These are phyloP conservation scores for Pogonognathellus flavescens DNA, from an alignment of 1,140 invertebrate species.

Conservation along the genomic window DNA sequence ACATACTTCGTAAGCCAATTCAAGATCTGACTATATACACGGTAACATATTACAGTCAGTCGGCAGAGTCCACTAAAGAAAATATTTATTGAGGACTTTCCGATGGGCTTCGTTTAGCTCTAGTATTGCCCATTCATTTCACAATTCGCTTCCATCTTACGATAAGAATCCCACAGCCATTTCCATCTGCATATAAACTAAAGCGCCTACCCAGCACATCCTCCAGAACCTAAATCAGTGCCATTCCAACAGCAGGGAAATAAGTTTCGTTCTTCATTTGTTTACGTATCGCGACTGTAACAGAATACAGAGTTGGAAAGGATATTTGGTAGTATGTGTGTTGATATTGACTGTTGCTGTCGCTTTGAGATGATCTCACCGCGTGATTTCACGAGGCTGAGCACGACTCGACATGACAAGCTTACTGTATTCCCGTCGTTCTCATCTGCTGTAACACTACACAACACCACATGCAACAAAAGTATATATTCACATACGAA, in stretches of 20 bases:
- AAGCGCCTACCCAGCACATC: no score
- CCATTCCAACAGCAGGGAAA: not conserved
- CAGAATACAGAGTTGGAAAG: conserved; percentile 3
- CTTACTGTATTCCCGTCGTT: not conserved
- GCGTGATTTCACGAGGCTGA: not conserved
- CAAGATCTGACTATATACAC: not conserved
- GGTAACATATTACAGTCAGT: not conserved
- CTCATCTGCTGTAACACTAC: not conserved
- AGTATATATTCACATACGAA: not conserved
- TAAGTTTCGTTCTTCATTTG: conserved; percentile 30
- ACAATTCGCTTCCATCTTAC: not conserved
- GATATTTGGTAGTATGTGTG: not conserved
- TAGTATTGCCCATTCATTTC: not conserved
- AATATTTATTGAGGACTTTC: conserved; percentile 30
- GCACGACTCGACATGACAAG: not conserved
- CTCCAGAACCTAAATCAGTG: not conserved
- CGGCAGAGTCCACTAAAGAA: conserved; percentile 8
- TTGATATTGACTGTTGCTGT: not conserved
- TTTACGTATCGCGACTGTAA: conserved; percentile 10
- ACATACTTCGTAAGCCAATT: not conserved
- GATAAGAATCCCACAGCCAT: not conserved
- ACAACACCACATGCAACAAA: not conserved
- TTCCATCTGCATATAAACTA: not conserved
- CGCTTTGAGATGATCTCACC: not conserved
- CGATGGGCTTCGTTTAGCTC: conserved; percentile 27